Evolutionary conservation across 2,888 invertebrate species (phyloP), one percentile per base, ranked within the genome.

Genomic region (Drosophila anomalipes): DNA sequence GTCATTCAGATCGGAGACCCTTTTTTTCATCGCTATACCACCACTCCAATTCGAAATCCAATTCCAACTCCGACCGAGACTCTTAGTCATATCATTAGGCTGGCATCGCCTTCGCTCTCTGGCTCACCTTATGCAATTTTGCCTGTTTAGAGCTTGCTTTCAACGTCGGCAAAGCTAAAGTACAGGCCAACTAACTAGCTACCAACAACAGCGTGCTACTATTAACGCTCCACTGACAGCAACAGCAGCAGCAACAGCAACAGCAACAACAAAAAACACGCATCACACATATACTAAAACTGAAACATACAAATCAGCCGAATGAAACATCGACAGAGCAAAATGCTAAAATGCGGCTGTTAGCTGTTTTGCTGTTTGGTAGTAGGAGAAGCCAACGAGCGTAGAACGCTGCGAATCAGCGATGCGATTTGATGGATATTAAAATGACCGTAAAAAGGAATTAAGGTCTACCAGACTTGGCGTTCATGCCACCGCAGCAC

Each of bases 371-470:
- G 56, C 37, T 37, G 37, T 56, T 56, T 6, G 56, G 28, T 26
- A 16, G 35, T 52, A 56, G 70, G 63, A 78, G 80, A 86, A 89
- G 65, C 74, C 86, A 86, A 80, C 84, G 77, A 82, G 86, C 90
- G 86, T 89, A 86, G 81, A 90, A 90, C 81, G 76, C 79, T 77
- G 87, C 77, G 84, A 92, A 89, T 90, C 91, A 92, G 90, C 90
- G 92, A 90, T 92, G 89, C 92, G 92, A 91, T 90, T 92, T 92
- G 92, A 91, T 93, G 92, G 91, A 91, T 93, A 93, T 92, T 91
- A 92, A 92, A 93, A 92, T 93, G 92, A 93, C 93, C 93, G 92
- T 93, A 93, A 92, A 92, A 92, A 92, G 92, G 93, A 92, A 92
- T 93, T 92, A 92, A 91, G 92, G 92, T 92, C 93, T 93, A 91